Evolutionary conservation across 2,888 invertebrate genomes (phyloP), one percentile per base, ranked within the genome.

Genomic region (Xylophagus ater): DNA sequence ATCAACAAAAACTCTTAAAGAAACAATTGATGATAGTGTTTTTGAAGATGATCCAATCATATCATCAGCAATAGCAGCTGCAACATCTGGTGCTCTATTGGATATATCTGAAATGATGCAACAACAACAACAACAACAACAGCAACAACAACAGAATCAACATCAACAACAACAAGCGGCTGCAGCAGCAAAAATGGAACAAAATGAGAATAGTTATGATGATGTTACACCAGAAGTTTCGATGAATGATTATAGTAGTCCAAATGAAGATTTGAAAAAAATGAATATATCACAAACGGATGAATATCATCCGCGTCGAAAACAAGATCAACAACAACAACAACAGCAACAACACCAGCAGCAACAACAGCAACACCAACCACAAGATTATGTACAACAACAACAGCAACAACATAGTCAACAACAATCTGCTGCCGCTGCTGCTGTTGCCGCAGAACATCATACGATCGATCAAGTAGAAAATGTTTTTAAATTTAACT

Each of bases 41-140:
- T 63, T 65, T 36, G 65, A 65, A 52, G 65, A 65, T 38, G 65
- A 65, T 52, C 64, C 64, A n/a, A 58, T 65, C 32, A 63, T 65
- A 38, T 60, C 62, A 3, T 61, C 65, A 21, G 65, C 65, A 33
- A 62, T 65, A 23, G 62, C 64, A 4, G 65, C 65, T 2, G 64
- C 64, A 28, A 62, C 65, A 33, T 61, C 63, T 20, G 63, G 62
- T 18, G 62, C 63, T 34, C 60, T 57, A 42, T 62, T 65, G 63
- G 65, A 65, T 40, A 63, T 65, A 32, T 61, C 62, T 10, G 65
- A 65, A 49, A 48, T 65, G 29, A 54, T 63, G 24, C 47, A 59
- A 20, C 53, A 59, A 3, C 59, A 62, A 40, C 60, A 63, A 36
- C 21, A 39, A 39, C 34, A 34, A 25, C 34, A 48, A 15, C 15